Evolutionary conservation across 2,888 invertebrate species (phyloP), one percentile per base, ranked within the genome.

Genomic region (Notodonta ziczac): DNA sequence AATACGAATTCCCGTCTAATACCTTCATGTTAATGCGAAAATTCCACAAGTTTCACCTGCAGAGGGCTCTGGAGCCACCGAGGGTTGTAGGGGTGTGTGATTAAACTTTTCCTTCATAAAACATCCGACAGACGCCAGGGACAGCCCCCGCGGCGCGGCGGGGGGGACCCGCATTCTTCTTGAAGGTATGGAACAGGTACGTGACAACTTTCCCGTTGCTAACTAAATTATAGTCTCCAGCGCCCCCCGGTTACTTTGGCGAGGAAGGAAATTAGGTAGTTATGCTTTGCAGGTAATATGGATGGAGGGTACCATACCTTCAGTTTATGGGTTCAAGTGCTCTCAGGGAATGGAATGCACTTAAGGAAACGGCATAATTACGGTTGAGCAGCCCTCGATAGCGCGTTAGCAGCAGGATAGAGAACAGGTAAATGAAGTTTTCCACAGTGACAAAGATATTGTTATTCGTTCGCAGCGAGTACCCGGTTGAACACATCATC

Each of bases 221-320:
- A 80, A 81, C 80, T 82, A 72, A 82, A 77, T 82, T 78, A 82
- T 81, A 78, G 77, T 68, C 63, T 63, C 62, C 66, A 63, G 71
- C 66, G 52, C 67, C 70, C 72, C 69, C 66, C 35, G 61, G 69
- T 70, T 68, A 71, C 68, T 66, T 67, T 63, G 59, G 52, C 7
- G 59, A 69, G 59, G 14, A 8, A 50, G 50, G 50, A 32, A 52
- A 32, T 16, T 50, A 50, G 50, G 50, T 50, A 50, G 16, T 4
- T 50, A 16, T 14, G 50, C 50, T 46, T 46, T 46, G n/a, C 46
- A n/a, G 46, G 46, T 46, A n/a, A 46, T 46, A 46, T 46, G 46
- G 46, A 46, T n/a, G 46, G 46, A 46, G n/a, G 44, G 46, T n/a
- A 6, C 5, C n/a, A n/a, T 46, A n/a, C 46, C n/a, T 46, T n/a